phyloP scores from a whole-genome alignment of 1,140 invertebrate species.

The Drosophila tsacasi region DNA sequence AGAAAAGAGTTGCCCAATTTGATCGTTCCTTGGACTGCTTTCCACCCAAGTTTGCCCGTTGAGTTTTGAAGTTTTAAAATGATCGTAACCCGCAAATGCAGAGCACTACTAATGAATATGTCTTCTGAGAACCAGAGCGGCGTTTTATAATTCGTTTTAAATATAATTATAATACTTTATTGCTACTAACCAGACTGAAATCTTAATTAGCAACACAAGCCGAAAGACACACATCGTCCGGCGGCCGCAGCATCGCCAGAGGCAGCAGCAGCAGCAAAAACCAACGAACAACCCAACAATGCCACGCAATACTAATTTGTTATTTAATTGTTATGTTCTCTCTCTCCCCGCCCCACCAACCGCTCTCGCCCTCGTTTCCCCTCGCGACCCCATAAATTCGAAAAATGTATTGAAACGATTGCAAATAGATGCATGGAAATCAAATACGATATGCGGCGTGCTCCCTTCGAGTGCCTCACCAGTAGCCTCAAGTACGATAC shows the following conservation, averaged over 20 bases:
- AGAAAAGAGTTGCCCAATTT: conserved; percentile 56
- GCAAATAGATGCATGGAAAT: conserved; percentile 71
- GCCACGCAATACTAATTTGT: conserved; percentile 58
- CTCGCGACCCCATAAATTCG: conserved; percentile 13
- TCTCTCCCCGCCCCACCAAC: conserved; percentile 14
- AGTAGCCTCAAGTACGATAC: conserved; percentile 69
- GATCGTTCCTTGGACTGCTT: conserved; percentile 64
- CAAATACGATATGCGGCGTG: conserved; percentile 79
- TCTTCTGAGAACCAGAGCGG: conserved; percentile 40
- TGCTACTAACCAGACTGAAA: conserved; percentile 76
- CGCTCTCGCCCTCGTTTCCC: conserved; percentile 19
- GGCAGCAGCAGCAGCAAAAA: conserved; percentile 34
- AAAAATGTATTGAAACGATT: conserved; percentile 34
- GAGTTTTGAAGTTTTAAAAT: conserved; percentile 67
- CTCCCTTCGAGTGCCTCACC: conserved; percentile 78
- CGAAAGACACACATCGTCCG: conserved; percentile 32
- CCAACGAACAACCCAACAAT: conserved; percentile 17
- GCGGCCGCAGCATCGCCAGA: conserved; percentile 6
- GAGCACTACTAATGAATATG: conserved; percentile 68
- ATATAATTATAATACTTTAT: conserved; percentile 59
- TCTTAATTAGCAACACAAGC: conserved; percentile 70
- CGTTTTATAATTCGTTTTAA: conserved; percentile 25
- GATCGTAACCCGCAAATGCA: conserved; percentile 66
- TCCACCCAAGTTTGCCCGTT: conserved; percentile 60
- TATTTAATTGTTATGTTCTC: conserved; percentile 56